Conservation (phyloP, 2,113 vertebrate genomes). For the Tinamus guttatus region DNA sequence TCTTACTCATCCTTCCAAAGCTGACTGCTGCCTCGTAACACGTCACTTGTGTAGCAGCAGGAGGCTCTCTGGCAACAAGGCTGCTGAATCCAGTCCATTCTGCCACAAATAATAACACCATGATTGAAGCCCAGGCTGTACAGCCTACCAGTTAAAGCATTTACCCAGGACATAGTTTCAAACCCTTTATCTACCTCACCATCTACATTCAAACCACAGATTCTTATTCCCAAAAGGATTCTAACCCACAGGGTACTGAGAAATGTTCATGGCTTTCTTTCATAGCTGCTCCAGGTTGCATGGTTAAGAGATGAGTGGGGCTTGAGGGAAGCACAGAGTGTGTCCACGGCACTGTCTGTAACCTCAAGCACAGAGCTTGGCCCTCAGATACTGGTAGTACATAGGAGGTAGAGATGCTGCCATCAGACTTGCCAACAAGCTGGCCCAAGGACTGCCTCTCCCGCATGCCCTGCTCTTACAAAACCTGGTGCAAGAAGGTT, state of each 20-base stretch:
- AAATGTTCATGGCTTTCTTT: not conserved
- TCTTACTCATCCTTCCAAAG: not conserved
- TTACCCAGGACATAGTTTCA: not conserved
- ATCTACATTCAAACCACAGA: not conserved
- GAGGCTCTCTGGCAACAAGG: not conserved
- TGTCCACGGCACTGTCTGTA: fast-evolving
- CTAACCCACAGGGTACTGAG: not conserved
- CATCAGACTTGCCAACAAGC: not conserved
- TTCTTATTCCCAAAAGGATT: not conserved
- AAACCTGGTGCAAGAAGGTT: not conserved
- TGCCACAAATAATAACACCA: not conserved
- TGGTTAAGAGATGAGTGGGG: not conserved
- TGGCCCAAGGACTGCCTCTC: not conserved
- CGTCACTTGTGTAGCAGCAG: not conserved
- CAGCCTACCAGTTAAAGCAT: not conserved
- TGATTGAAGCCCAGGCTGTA: not conserved
- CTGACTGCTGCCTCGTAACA: not conserved
- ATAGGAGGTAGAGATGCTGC: not conserved
- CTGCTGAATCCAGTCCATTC: not conserved
- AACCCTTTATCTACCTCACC: not conserved
- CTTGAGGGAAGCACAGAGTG: not conserved
- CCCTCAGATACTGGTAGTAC: not conserved
- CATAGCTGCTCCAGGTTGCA: not conserved
- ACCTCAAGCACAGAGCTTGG: not conserved
- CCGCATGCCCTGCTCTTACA: not conserved